phyloP scores from a whole-genome alignment of 2,113 vertebrate species.

The Lampris megalopsis region DNA sequence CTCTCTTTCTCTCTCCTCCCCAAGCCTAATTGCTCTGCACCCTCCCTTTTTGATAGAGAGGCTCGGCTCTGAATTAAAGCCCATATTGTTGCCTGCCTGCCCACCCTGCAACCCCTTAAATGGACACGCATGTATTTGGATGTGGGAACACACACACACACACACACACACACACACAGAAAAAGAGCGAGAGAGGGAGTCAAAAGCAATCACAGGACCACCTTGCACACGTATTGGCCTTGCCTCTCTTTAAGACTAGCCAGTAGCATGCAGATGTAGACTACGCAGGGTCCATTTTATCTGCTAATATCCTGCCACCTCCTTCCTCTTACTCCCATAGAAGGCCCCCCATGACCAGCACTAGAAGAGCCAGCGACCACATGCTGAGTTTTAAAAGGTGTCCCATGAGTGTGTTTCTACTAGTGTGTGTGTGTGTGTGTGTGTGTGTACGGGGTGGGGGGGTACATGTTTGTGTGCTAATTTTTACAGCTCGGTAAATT shows the following conservation, averaged over 20 bases:
- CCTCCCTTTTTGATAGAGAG: slow-evolving; percentile 76
- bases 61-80: slow-evolving; percentile 79
- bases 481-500: too few species aligned
- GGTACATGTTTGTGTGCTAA: slow-evolving; percentile 13
- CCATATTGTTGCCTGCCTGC: slow-evolving; percentile 77
- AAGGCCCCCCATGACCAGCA: slow-evolving; percentile 58
- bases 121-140: slow-evolving; percentile 1
- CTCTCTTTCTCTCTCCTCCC: slow-evolving; percentile 61
- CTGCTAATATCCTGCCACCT: slow-evolving; percentile 44
- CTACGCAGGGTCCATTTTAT: slow-evolving; percentile 52
- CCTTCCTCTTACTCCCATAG: slow-evolving; percentile 41
- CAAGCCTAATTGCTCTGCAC: slow-evolving; percentile 78
- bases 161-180: not conserved
- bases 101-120: slow-evolving; percentile 45
- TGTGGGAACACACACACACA: not conserved
- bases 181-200: too few species aligned
- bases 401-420: slow-evolving; percentile 38
- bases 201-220: slow-evolving; percentile 22
- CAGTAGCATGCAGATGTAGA: slow-evolving; percentile 47
- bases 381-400: slow-evolving; percentile 65
- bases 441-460: slow-evolving; percentile 23
- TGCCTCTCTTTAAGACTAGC: slow-evolving; percentile 42
- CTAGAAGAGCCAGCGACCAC: slow-evolving; percentile 59
- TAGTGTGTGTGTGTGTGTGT: slow-evolving; percentile 13
- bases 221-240: slow-evolving; percentile 63